phyloP scores from a whole-genome alignment of 2,888 invertebrate species.

The Stictocephala bisonia region DNA sequence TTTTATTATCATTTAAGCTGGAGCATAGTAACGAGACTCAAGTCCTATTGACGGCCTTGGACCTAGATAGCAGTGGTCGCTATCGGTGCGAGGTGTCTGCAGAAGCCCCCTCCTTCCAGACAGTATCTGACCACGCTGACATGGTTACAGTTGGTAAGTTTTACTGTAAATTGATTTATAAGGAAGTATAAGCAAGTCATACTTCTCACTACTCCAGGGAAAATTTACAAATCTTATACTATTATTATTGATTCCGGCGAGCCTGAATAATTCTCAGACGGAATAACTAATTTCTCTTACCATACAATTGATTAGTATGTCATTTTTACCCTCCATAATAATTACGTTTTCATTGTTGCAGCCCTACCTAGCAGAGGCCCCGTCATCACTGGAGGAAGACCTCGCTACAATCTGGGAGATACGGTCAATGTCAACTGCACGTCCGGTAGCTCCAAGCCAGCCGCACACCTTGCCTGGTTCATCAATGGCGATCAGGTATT shows the following conservation, averaged over 20 bases:
- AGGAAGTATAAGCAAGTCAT: no score
- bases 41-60: conserved; percentile 56
- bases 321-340: no score
- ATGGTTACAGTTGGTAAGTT: conserved; percentile 64
- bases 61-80: conserved; percentile 61
- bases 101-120: conserved; percentile 65
- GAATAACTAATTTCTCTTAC: no score
- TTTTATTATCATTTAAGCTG: conserved; percentile 51
- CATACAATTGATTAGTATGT: no score
- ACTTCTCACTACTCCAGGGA: no score
- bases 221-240: no score
- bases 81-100: conserved; percentile 65
- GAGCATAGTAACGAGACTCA: conserved; percentile 57
- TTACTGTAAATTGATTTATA: no score
- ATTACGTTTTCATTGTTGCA: conserved; percentile 65
- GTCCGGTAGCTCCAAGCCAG: conserved; percentile 83
- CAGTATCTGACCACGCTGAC: conserved; percentile 62
- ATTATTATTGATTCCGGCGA: no score
- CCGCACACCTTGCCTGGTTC: conserved; percentile 86
- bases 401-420: conserved; percentile 85
- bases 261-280: no score
- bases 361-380: conserved; percentile 85
- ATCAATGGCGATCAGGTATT: conserved; percentile 81
- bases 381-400: conserved; percentile 80
- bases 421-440: conserved; percentile 86